Evolutionary conservation across 35 echinoderm and acorn worm genomes (phyloP), one percentile per base, ranked within the genome.

Genomic region (Strongylocentrotus purpuratus): DNA sequence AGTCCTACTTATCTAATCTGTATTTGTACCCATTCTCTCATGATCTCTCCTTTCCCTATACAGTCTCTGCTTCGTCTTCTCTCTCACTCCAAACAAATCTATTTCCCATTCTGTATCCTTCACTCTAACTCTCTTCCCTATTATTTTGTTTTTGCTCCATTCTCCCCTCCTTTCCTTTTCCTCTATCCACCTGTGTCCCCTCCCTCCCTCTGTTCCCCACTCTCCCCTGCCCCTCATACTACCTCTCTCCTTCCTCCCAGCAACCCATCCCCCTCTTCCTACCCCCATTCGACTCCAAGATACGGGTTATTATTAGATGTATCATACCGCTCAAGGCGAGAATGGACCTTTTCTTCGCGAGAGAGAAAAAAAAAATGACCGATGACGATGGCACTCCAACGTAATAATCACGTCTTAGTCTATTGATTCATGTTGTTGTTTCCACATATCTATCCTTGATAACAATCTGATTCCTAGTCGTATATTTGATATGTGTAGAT

Each of bases 361-460:
- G 61, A 6, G 15, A 22, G n/a, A n/a, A n/a, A n/a, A 70, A 22
- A 22, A 70, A 70, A 70, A 22, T 70, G 61, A 70, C 61, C 61
- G 61, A 70, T 22, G 61, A 22, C 61, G 61, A 70, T 70, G 61
- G 61, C 61, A 70, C 61, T 70, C 61, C 61, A 20, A 25, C 61
- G 22, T 70, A 70, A 70, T 70, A 18, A 70, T 70, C 61, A 70
- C 61, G 61, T 70, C 61, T 70, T 28, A 70, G 17, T 28, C 61
- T 70, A 70, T 70, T 70, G 61, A 70, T 70, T 70, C 61, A 70
- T 70, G 61, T 70, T 70, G 61, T 70, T 70, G 61, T 70, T 70
- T 22, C 61, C 22, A 18, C 18, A 70, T 22, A 25, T 70, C 61
- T 25, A 70, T 22, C 61, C 22, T 18, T 70, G 22, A 70, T 70